phyloP scores from a whole-genome alignment of 2,113 vertebrate genomes.

The Dicrurus megarhynchus region DNA sequence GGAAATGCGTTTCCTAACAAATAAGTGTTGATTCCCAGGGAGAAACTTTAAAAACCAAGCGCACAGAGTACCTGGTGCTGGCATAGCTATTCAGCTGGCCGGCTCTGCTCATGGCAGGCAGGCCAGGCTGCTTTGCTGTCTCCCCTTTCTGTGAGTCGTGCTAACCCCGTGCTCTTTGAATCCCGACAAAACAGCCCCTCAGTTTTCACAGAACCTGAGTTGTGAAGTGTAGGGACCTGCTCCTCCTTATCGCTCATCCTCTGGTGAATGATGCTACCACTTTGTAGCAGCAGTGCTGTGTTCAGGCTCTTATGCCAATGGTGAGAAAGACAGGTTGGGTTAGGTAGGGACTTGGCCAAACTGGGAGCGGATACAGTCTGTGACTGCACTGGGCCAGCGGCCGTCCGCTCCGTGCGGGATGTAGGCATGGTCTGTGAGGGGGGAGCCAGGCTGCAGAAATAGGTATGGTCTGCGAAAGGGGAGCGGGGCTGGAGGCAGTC shows the following conservation, averaged over 20 bases:
- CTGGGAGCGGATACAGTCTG: accelerated
- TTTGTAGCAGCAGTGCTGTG: background rate
- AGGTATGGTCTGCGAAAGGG: accelerated
- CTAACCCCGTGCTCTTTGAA: background rate
- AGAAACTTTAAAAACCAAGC: background rate
- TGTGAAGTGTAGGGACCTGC: background rate
- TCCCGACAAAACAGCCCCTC: background rate
- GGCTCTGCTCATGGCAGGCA: background rate
- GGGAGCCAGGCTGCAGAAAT: background rate
- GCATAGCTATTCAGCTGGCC: background rate
- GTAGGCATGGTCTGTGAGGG: accelerated
- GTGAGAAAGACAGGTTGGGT: background rate
- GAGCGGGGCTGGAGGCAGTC: background rate
- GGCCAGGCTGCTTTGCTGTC: background rate
- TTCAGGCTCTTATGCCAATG: accelerated
- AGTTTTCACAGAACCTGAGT: background rate
- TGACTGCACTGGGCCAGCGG: background rate
- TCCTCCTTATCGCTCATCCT: background rate
- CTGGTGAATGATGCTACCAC: background rate
- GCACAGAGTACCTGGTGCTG: background rate
- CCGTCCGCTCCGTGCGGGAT: too few relatives aligned
- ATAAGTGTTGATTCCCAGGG: background rate
- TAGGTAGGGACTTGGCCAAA: background rate
- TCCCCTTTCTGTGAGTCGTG: accelerated
- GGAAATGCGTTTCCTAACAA: background rate